A percentile compares a stretch with the other conserved stretches of the same genome.
Conservation (phyloP, 1,140 invertebrate species). For the Drosophila seguyi region DNA sequence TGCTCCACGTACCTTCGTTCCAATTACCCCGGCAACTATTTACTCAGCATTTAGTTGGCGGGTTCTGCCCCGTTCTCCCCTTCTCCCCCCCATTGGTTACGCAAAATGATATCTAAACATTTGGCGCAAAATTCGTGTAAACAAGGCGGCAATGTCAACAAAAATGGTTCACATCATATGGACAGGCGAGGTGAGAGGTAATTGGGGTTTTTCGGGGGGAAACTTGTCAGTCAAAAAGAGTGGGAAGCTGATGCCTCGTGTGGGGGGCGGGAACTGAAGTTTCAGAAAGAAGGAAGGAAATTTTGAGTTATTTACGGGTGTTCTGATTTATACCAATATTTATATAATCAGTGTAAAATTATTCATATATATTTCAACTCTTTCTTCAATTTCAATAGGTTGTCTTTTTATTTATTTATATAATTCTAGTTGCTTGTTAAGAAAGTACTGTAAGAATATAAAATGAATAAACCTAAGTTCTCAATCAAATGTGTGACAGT, state of each 20-base stretch:
- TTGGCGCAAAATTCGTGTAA: conserved; percentile 51
- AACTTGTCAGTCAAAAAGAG: conserved; percentile 41
- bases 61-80: conserved; percentile 3
- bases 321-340: background rate
- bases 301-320: too few species aligned
- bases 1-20: conserved; percentile 46
- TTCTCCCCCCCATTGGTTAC: conserved; percentile 27
- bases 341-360: background rate
- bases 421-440: too few species aligned
- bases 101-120: conserved; percentile 72
- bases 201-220: conserved; percentile 12
- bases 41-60: conserved; percentile 63
- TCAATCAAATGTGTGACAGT: background rate
- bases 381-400: too few species aligned
- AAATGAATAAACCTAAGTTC: too few species aligned
- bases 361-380: too few species aligned
- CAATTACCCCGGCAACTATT: conserved; percentile 79
- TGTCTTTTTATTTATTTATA: too few species aligned
- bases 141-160: conserved; percentile 71
- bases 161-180: conserved; percentile 59
- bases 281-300: background rate
- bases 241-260: conserved; percentile 2
- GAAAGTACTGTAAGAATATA: too few species aligned
- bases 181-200: conserved; percentile 28
- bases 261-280: background rate